A percentile compares a stretch with the other conserved stretches of the same genome.
phyloP scores from a whole-genome alignment of 2,888 invertebrate genomes.

The Emmelina monodactyla region DNA sequence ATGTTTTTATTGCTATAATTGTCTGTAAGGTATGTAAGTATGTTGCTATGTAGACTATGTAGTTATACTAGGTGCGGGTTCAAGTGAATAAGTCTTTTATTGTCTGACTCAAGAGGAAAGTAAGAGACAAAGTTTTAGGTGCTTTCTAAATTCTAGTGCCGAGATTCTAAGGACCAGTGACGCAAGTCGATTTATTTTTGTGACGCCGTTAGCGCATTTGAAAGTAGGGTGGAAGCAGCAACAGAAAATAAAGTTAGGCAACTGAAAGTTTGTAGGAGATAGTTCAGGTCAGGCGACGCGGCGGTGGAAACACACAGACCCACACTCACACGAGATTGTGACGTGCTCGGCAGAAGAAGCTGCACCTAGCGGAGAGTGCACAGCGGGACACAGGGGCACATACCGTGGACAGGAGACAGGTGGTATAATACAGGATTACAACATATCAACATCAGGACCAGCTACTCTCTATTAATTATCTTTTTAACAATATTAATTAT shows the following conservation, averaged over 20 bases:
- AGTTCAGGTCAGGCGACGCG: constrained; percentile 28
- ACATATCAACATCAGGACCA: constrained; percentile 45
- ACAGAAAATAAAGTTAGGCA: constrained; percentile 47
- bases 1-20: too few species aligned
- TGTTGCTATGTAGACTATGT: too few species aligned
- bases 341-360: constrained; percentile 66
- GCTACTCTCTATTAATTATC: constrained; percentile 45
- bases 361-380: constrained; percentile 67
- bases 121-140: too few species aligned
- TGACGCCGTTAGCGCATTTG: too few species aligned
- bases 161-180: too few species aligned
- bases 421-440: constrained; percentile 61
- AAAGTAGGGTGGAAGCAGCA: constrained; percentile 57
- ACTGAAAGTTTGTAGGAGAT: constrained; percentile 36
- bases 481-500: constrained; percentile 29
- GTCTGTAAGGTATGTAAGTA: too few species aligned
- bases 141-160: too few species aligned
- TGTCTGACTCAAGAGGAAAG: too few species aligned
- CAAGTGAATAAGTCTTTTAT: too few species aligned
- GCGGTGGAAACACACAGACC: constrained; percentile 27
- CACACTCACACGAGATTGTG: constrained; percentile 21
- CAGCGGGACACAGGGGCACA: constrained; percentile 63
- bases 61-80: too few species aligned
- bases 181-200: too few species aligned
- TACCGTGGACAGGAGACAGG: constrained; percentile 53